Base-by-base conservation (phyloP, 2,888 invertebrate species). In the Caenorhabditis plicata region DNA sequence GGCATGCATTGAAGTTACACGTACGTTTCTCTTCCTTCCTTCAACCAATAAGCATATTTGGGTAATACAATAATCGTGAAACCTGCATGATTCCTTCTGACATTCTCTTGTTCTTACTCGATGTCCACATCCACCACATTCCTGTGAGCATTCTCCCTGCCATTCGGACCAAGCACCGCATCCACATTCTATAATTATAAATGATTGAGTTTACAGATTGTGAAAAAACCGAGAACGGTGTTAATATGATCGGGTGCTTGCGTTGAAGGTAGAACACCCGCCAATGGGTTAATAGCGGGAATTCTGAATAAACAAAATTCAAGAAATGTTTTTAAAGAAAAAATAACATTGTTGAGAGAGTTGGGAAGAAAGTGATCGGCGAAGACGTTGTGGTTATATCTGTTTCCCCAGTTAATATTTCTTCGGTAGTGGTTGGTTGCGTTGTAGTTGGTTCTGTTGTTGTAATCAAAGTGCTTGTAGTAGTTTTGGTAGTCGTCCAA, bases 61-160 rank as follows among this genome's bases (percentile, higher is more conserved):
- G 15, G 15, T 11, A 17, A 36, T 11, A 2, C 13, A 11, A n/a
- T 8, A 25, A 2, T 15, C 15, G 23, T 45, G 17, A 11, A 4
- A 67, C 68, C 68, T 50, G 57, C 68, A 68, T 7, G 42, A 33
- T 3, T 55, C 63, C 42, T 68, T 68, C n/a, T 65, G 50, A 32
- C 78, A 77, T 8, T 42, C 53, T 48, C 80, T 40, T 4, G 43
- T 65, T 35, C 80, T 52, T 17, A 36, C 56, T 11, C 68, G 50
- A 42, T 52, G 49, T 4, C 80, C 80, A 51, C 80, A 80, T 3
- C 80, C 80, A 27, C 80, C 80, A 58, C 80, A 80, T 47, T 72
- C 56, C 50, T 78, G 75, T 5, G 71, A 58, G 49, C 80, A 81
- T 17, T 54, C 48, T 4, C 68, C 73, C 32, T 54, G 44, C 77